Conservation (phyloP, 2,888 invertebrate genomes). For the Phragmatobia fuliginosa region DNA sequence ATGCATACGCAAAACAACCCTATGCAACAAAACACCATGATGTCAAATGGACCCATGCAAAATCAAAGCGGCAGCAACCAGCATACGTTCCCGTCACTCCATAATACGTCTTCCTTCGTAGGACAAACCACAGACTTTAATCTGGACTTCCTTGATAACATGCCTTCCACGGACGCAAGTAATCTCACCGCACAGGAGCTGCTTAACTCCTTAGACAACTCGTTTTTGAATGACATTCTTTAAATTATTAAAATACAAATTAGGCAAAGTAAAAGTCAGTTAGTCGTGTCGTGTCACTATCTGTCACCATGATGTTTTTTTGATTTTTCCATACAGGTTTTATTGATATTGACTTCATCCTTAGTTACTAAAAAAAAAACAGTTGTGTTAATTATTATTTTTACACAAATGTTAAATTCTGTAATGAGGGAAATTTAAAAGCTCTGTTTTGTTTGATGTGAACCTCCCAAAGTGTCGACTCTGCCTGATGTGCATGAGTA, state of each 20-base stretch:
- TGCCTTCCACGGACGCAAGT: conserved; percentile 91
- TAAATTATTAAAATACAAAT: conserved; percentile 58
- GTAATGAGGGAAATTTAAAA: neutral
- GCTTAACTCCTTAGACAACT: conserved; percentile 93
- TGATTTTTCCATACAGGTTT: neutral
- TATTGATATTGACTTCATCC: neutral
- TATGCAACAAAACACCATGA: conserved; percentile 65
- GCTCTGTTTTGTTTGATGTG: neutral
- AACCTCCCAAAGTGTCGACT: too few species aligned
- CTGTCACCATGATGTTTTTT: neutral
- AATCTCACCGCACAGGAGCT: conserved; percentile 94
- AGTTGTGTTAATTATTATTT: neutral
- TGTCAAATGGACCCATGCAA: conserved; percentile 59
- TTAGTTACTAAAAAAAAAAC: neutral
- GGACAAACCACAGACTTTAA: conserved; percentile 89
- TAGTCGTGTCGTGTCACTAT: conserved; percentile 1
- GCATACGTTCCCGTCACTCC: conserved; percentile 71
- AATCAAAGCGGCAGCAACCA: conserved; percentile 48
- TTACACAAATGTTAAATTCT: too few species aligned
- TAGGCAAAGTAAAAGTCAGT: neutral
- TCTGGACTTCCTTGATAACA: conserved; percentile 94
- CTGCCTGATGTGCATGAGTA: too few species aligned
- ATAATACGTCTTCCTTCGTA: conserved; percentile 78
- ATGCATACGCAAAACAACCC: conserved; percentile 58
- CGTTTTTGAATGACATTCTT: conserved; percentile 89